Evolutionary conservation across 2,113 vertebrate genomes (phyloP).

Genomic region (Serinus canaria): DNA sequence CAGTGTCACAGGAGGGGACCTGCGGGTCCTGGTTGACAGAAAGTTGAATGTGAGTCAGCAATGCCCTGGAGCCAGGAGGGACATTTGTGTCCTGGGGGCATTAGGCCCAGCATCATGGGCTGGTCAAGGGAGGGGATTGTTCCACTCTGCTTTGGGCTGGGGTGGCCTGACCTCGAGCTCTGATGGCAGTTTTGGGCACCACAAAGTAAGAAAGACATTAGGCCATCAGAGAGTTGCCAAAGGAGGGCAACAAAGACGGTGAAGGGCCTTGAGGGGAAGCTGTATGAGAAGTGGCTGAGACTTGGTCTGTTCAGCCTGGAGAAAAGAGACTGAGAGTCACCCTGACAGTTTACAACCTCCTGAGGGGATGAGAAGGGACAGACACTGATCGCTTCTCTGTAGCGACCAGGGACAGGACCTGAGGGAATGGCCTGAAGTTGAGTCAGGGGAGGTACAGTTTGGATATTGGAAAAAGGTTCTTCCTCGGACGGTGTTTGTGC

Average conservation of each 20-base stretch:
- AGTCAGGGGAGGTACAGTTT: not conserved
- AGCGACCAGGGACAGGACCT: not conserved
- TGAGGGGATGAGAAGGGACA: not conserved
- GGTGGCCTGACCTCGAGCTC: not conserved
- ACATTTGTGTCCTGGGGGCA: not conserved
- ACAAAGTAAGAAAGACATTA: not conserved
- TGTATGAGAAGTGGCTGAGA: not conserved
- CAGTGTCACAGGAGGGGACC: rapidly evolving
- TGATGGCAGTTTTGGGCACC: not conserved
- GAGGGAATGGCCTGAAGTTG: not conserved
- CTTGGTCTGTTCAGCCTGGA: not conserved
- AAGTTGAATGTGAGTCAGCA: not conserved
- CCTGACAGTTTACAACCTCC: not conserved
- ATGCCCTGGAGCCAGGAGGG: not conserved
- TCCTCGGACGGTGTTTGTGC: not conserved
- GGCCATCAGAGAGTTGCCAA: not conserved
- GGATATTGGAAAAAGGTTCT: not conserved
- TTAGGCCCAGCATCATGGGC: not conserved
- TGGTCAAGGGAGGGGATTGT: not conserved
- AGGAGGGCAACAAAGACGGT: not conserved
- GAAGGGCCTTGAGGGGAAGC: not conserved
- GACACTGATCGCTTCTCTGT: not conserved
- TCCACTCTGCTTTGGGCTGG: not conserved
- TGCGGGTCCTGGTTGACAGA: not conserved
- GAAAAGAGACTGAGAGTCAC: not conserved